Conservation (phyloP, 2,113 vertebrate genomes). For the Aphyosemion australe region DNA sequence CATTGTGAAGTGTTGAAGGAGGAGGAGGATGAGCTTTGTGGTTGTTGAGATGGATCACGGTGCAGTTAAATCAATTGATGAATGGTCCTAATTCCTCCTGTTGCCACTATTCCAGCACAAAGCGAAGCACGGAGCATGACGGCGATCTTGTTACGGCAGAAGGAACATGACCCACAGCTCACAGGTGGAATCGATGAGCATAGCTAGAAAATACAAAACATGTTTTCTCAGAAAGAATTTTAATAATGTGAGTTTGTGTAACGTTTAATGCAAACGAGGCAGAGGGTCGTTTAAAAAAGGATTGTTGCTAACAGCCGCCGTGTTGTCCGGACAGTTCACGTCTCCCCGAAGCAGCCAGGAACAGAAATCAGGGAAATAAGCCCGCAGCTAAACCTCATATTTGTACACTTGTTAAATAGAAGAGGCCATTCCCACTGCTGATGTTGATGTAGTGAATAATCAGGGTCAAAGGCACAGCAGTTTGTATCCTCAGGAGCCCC, state of each 20-base stretch:
- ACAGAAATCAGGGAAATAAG: slow-evolving; percentile 43
- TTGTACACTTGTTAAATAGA: slow-evolving; percentile 31
- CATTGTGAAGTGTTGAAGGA: slow-evolving; percentile 23
- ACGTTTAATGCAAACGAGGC: not conserved
- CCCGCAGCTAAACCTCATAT: slow-evolving; percentile 45
- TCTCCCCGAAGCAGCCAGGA: slow-evolving; percentile 40
- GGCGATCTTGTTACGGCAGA: slow-evolving; percentile 40
- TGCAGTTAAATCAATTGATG: slow-evolving; percentile 49
- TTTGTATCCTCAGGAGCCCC: slow-evolving; percentile 13
- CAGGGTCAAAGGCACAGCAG: slow-evolving; percentile 28
- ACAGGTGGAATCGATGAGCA: slow-evolving; percentile 39
- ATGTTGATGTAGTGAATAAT: slow-evolving; percentile 35
- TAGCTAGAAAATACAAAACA: slow-evolving; percentile 14
- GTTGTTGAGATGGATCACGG: slow-evolving; percentile 45
- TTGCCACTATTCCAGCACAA: slow-evolving; percentile 49
- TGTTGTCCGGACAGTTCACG: slow-evolving; percentile 23
- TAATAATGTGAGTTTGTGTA: not conserved
- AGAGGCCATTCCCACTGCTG: slow-evolving; percentile 17
- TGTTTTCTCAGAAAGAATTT: not conserved
- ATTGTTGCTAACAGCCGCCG: slow-evolving; percentile 23
- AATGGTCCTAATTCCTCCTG: slow-evolving; percentile 48
- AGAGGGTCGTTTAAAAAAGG: slow-evolving; percentile 29
- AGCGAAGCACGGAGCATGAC: slow-evolving; percentile 32
- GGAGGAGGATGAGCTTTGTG: slow-evolving; percentile 25
- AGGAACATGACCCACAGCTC: slow-evolving; percentile 13